Base-by-base conservation (phyloP, 2,888 invertebrate species). In the Eupelmus urozonus region DNA sequence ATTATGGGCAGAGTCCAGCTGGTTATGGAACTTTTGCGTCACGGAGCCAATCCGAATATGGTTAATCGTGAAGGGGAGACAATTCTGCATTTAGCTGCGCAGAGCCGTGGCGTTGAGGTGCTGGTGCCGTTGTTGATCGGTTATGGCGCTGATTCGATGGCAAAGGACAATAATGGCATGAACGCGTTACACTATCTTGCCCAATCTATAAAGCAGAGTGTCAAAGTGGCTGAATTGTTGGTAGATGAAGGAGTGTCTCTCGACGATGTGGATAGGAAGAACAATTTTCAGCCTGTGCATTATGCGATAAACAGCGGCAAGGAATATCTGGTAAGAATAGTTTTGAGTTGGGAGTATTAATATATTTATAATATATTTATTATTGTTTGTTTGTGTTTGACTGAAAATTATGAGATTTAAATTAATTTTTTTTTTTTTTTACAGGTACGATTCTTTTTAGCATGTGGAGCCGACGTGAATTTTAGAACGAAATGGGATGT, bases 181-280 rank as follows among this genome's bases (percentile, higher is more conserved):
- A 69, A 69, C 25, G 42, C 57, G 11, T 25, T 69, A 1, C 69
- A 69, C 13, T 40, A 40, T 1, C 27, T 59, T 13, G 29, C 29
- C 2, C 2, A 5, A 4, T n/a, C 13, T 0, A 4, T 13, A 1
- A 9, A 1, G 1, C 29, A 45, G 16, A n/a, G 13, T 9, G 11
- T 49, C 1, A 16, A 9, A 0, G 7, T 29, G 4, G 59, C 59
- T 4, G 7, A 1, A 7, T 1, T 18, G 18, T 7, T 70, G 16
- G 11, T 70, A 0, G 16, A 49, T 13, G 2, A 3, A 0, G 70
- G 70, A 1, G 49, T 20, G 4, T 18, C 49, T 9, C 1, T 59
- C 0, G 1, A 29, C 2, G 45, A 11, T 1, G 13, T 1, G 1
- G 59, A 45, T 0, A 1, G 1, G 2, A 2, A 4, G 11, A 2